Evolutionary conservation across 2,797 vertebrate species (phyloP).

Genomic region (Thaleichthys pacificus): DNA sequence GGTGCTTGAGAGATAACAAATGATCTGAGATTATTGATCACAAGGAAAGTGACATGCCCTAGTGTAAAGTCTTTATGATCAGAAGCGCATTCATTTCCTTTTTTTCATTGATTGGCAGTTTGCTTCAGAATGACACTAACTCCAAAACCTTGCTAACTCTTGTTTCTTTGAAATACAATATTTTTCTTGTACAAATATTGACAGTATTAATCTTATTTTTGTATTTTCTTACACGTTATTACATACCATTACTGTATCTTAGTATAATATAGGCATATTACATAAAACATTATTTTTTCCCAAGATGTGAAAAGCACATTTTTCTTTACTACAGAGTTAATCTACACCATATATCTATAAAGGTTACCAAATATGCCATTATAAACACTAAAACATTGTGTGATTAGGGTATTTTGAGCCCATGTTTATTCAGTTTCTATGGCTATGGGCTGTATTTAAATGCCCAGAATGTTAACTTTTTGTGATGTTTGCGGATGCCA

Average conservation of each 20-base stretch:
- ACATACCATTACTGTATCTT: constrained; percentile 94
- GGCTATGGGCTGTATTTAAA: constrained; percentile 81
- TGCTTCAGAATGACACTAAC: constrained; percentile 80
- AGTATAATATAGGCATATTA: constrained; percentile 88
- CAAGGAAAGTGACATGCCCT: constrained; percentile 71
- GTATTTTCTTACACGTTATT: constrained; percentile 98
- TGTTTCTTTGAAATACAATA: constrained; percentile 84
- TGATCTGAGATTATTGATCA: constrained; percentile 57
- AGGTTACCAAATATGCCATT: constrained; percentile 92
- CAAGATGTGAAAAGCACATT: constrained; percentile 91
- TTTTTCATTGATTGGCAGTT: constrained; percentile 75
- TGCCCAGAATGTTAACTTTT: constrained; percentile 86
- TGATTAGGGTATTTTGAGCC: constrained; percentile 76
- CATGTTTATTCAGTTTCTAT: constrained; percentile 78
- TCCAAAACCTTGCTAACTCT: constrained; percentile 70
- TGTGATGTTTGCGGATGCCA: constrained; percentile 92
- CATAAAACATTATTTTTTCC: constrained; percentile 78
- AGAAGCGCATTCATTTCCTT: constrained; percentile 74
- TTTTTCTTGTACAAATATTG: constrained; percentile 98
- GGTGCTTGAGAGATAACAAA: constrained; percentile 81
- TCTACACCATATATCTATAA: constrained; percentile 84
- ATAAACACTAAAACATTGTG: constrained; percentile 85
- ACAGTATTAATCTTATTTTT: constrained; percentile 99
- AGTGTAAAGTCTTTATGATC: constrained; percentile 82
- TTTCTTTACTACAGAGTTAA: constrained; percentile 86